A percentile compares a stretch with the other conserved stretches of the same genome.
phyloP scores from a whole-genome alignment of 2,888 invertebrate genomes.

The Argyra leucocephala region DNA sequence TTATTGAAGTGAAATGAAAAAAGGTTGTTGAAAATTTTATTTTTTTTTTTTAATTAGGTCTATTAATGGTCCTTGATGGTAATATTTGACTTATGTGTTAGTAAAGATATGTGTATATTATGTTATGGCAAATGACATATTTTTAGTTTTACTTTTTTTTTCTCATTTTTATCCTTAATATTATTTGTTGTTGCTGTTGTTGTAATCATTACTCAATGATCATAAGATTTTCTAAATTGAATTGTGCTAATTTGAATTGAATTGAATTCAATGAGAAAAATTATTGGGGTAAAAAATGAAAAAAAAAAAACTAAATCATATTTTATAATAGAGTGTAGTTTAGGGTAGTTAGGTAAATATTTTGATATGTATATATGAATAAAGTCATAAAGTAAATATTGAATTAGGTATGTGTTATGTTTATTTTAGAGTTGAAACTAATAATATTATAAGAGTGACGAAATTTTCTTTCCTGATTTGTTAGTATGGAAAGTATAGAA shows the following conservation, averaged over 20 bases:
- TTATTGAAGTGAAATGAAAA: neutral
- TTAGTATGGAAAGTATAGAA: too few species aligned
- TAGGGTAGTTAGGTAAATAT: neutral
- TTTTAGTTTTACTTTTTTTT: neutral
- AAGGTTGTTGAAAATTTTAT: neutral
- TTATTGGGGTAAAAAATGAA: neutral
- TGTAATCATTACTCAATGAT: too few species aligned
- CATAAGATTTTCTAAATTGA: too few species aligned
- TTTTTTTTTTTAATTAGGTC: constrained; percentile 2
- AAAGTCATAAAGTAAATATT: neutral
- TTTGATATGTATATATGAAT: neutral
- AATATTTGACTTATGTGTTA: neutral
- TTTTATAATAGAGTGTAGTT: too few species aligned
- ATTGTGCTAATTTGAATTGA: neutral
- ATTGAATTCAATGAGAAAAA: neutral
- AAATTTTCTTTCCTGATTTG: too few species aligned
- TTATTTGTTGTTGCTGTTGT: too few species aligned
- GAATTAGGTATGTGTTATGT: too few species aligned
- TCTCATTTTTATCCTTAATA: too few species aligned
- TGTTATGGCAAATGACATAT: neutral
- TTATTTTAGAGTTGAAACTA: too few species aligned
- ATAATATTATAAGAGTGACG: too few species aligned
- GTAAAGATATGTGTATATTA: neutral
- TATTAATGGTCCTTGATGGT: constrained; percentile 3
- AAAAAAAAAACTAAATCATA: neutral